Evolutionary conservation across 1,140 invertebrate genomes (phyloP).

Genomic region (Phymorhynchus buccinoides): DNA sequence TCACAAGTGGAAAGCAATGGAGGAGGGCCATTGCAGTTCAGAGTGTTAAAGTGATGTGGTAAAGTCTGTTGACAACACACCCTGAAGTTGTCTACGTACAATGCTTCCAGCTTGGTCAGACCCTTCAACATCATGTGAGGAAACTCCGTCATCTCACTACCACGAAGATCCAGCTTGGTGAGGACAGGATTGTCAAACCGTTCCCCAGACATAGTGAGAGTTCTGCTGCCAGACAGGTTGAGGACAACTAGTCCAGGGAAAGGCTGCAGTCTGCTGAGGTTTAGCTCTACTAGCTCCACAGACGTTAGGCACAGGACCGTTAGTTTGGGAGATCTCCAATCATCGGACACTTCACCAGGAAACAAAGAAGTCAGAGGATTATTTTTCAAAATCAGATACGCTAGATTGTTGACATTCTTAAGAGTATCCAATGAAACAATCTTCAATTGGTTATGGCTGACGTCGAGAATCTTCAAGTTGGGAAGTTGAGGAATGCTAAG

Average conservation of each 20-base stretch:
- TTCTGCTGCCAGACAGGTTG: not conserved
- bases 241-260: constrained; percentile 18
- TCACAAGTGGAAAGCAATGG: constrained; percentile 51
- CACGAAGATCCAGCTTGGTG: not conserved
- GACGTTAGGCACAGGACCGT: not conserved
- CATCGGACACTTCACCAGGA: not conserved
- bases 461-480: constrained; percentile 19
- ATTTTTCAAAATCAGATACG: constrained; percentile 2
- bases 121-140: not conserved
- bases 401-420: not conserved
- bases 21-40: constrained; percentile 7
- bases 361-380: not conserved
- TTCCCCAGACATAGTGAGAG: not conserved
- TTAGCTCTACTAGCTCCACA: not conserved
- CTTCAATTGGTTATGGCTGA: constrained; percentile 36
- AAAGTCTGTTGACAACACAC: constrained; percentile 47
- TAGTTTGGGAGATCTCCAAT: not conserved
- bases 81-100: constrained; percentile 42
- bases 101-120: not conserved
- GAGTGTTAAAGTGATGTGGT: constrained; percentile 23
- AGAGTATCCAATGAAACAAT: constrained; percentile 1
- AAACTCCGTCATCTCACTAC: not conserved
- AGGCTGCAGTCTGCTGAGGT: constrained; percentile 3
- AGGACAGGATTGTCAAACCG: not conserved
- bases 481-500: not conserved